phyloP scores from a whole-genome alignment of 92 coral and sea anemone genomes.

The Palythoa heliodiscus region DNA sequence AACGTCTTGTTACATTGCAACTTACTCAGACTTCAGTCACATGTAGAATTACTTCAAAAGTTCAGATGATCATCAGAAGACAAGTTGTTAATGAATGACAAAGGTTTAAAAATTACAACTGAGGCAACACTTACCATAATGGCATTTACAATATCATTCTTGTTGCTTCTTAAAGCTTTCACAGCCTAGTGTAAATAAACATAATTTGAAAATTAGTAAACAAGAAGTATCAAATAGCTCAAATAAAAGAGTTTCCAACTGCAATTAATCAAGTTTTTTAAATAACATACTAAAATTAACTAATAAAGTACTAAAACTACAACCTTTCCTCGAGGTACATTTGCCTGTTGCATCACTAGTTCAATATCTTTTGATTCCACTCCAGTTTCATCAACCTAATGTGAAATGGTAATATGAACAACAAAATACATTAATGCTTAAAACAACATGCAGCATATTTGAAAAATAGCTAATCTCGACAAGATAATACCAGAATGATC shows the following conservation, averaged over 20 bases:
- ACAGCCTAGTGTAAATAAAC: conserved; percentile 67
- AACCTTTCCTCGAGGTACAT: conserved; percentile 89
- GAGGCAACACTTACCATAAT: conserved; percentile 79
- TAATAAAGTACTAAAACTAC: not conserved
- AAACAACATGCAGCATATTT: too few relatives aligned
- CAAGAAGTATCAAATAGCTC: not conserved
- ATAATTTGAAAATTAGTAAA: not conserved
- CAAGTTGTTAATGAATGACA: not conserved
- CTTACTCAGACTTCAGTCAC: too few relatives aligned
- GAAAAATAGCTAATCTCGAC: too few relatives aligned
- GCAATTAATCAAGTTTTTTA: not conserved
- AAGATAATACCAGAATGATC: too few relatives aligned
- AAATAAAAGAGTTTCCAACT: not conserved
- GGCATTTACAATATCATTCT: conserved; percentile 96
- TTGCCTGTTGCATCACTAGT: conserved; percentile 98
- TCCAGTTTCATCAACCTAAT: conserved; percentile 89
- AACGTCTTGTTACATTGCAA: too few relatives aligned
- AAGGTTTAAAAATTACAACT: not conserved
- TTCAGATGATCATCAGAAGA: too few relatives aligned
- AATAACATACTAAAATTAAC: not conserved
- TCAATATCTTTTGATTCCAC: conserved; percentile 94
- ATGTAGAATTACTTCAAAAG: too few relatives aligned
- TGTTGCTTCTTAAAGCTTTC: conserved; percentile 82
- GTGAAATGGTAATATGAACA: not conserved
- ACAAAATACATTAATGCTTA: not conserved